Conservation (phyloP, 1,140 invertebrate species). For the Listronotus oregonensis region DNA sequence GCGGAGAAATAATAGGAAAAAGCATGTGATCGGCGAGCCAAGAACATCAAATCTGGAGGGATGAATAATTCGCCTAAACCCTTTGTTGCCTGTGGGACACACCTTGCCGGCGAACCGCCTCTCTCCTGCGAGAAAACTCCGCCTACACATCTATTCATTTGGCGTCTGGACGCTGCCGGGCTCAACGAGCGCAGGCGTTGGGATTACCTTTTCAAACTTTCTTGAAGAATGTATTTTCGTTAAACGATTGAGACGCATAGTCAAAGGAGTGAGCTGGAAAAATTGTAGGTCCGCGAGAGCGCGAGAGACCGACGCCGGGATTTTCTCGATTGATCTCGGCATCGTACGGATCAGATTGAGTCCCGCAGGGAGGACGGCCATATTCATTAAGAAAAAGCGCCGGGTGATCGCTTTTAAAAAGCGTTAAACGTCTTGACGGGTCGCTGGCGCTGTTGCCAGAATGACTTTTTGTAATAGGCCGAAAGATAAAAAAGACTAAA, state of each 20-base stretch:
- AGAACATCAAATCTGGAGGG: constrained; percentile 48
- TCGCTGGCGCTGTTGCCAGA: constrained; percentile 44
- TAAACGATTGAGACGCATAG: constrained; percentile 25
- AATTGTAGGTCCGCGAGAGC: constrained; percentile 13
- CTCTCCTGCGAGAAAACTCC: constrained; percentile 47
- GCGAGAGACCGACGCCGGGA: constrained; percentile 18
- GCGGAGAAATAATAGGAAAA: constrained; percentile 22
- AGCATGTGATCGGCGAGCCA: constrained; percentile 27
- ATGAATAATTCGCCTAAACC: constrained; percentile 54
- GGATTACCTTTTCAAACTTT: constrained; percentile 44
- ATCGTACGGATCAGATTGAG: constrained; percentile 33
- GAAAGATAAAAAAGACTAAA: background rate
- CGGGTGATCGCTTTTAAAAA: constrained; percentile 49
- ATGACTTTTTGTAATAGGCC: background rate
- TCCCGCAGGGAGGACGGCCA: constrained; percentile 46
- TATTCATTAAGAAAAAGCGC: constrained; percentile 51
- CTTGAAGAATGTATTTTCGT: constrained; percentile 43
- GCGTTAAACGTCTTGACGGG: constrained; percentile 45
- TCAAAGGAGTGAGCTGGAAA: constrained; percentile 20
- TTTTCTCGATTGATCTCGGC: constrained; percentile 38
- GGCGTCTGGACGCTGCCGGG: constrained; percentile 48
- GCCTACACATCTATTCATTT: constrained; percentile 52
- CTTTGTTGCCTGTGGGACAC: constrained; percentile 53
- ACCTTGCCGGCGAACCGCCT: constrained; percentile 50
- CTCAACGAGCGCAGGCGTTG: constrained; percentile 44